phyloP scores from a whole-genome alignment of 2,113 vertebrate genomes.

The Passer montanus region DNA sequence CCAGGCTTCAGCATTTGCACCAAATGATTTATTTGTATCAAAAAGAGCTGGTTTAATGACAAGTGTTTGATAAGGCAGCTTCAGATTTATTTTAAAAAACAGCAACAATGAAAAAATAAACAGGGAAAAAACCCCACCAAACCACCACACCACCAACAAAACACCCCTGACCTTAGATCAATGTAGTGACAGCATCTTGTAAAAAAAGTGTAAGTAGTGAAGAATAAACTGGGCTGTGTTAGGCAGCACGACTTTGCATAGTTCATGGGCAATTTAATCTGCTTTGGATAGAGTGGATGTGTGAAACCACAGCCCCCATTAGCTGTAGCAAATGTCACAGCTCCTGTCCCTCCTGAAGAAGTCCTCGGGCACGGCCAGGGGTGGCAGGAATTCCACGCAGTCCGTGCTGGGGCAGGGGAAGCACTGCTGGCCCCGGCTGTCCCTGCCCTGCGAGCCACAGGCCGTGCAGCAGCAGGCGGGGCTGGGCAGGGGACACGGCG shows the following conservation, averaged over 20 bases:
- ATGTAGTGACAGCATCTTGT: not conserved
- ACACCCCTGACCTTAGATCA: not conserved
- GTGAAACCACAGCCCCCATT: conserved; percentile 32
- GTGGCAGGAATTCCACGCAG: conserved; percentile 69
- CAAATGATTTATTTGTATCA: conserved; percentile 72
- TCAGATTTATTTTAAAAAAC: not conserved
- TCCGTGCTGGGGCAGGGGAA: conserved; percentile 73
- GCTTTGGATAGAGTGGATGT: not conserved
- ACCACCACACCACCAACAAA: not conserved
- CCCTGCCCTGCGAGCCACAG: conserved; percentile 59
- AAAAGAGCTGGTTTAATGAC: conserved; percentile 18
- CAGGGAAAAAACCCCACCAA: not conserved
- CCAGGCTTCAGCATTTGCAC: not conserved
- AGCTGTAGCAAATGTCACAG: conserved; percentile 87
- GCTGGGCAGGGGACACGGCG: not conserved
- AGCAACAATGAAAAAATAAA: not conserved
- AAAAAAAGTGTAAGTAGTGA: not conserved
- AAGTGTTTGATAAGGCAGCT: not conserved
- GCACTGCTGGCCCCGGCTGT: conserved; percentile 55
- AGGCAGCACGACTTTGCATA: conserved; percentile 2
- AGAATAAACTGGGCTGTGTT: not conserved
- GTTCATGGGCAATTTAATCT: conserved; percentile 17
- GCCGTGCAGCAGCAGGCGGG: conserved; percentile 77
- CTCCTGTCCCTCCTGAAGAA: conserved; percentile 80
- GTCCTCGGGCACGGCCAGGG: conserved; percentile 59